These are phyloP conservation scores for Remorina albescens DNA, from an alignment of 2,797 vertebrate species.

Conservation along the genomic window DNA sequence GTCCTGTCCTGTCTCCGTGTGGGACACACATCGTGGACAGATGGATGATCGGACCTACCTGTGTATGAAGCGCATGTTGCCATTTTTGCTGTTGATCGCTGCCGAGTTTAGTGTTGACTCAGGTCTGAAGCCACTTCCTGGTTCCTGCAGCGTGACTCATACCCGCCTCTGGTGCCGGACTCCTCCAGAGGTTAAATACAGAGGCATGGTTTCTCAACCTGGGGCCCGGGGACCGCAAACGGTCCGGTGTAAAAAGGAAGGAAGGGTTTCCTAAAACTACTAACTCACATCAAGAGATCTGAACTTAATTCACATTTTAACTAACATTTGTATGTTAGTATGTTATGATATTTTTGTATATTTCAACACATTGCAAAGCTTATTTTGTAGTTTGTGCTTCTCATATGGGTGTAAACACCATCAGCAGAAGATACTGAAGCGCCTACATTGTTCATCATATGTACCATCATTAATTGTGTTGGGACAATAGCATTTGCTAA, in stretches of 20 bases:
- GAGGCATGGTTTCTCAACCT: neutral
- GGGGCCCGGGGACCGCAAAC: neutral
- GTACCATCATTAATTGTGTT: neutral
- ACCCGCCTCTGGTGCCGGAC: neutral
- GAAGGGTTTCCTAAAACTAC: too few relatives aligned
- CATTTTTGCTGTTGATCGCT: conserved; percentile 47
- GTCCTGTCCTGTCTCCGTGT: too few relatives aligned
- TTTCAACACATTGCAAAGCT: neutral
- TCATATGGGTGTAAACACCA: too few relatives aligned
- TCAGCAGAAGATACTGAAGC: too few relatives aligned
- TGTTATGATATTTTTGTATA: neutral
- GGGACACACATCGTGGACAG: too few relatives aligned
- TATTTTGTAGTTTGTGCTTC: neutral
- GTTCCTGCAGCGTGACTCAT: conserved; percentile 58
- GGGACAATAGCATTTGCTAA: neutral
- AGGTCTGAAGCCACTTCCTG: conserved; percentile 59
- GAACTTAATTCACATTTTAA: too few relatives aligned
- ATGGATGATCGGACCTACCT: conserved; percentile 30
- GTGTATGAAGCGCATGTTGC: conserved; percentile 35
- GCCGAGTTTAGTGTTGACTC: neutral
- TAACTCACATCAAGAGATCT: too few relatives aligned
- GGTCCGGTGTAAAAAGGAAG: neutral
- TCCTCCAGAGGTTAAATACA: conserved; percentile 14
- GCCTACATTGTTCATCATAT: neutral
- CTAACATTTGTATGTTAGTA: too few relatives aligned